Base-by-base conservation (phyloP, 2,113 vertebrate species). In the Apteryx mantelli region DNA sequence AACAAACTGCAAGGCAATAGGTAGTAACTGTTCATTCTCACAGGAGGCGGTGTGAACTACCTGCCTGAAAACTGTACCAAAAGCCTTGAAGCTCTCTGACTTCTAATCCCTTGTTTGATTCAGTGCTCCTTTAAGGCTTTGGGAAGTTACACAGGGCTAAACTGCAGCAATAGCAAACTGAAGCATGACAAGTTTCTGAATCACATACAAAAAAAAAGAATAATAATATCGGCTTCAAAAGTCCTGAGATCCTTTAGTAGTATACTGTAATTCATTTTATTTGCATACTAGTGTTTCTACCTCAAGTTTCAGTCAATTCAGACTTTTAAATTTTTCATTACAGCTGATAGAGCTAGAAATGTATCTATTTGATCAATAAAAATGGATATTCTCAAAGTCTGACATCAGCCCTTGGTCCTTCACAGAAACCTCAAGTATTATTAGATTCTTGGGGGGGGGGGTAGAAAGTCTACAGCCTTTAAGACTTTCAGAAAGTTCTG, bases 1-100 rank as follows among this genome's bases (percentile, higher is more conserved):
- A 94, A 93, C 88, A 97, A 91, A 88, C 82, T 81, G 52, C 68
- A 84, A 94, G 79, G 84, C 86, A 79, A 82, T 24, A 89, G 92
- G 94, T 94, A 95, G 83, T 26, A 65, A 73, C 86, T 50, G 68
- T 58, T 76, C 32, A 61, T 65, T 88, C 89, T 70, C 84, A 65
- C 50, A 92, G 42, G 70, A 48, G 71, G 38, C 1, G 11, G 1
- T 15, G 30, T 4, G 52, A 95, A 86, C 56, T 84, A 95, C 88
- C 86, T 94, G 76, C 55, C 86, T 42, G 28, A 34, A 38, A 16
- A 74, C 22, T 24, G 11, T 11, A 38, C 15, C 24, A 44, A 76
- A 92, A 75, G 46, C 32, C 52, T 15, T 70, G 69, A 68, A 52
- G 46, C 13, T 63, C 56, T 50, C 40, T 53, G 36, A 3, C 24